Conservation (phyloP, 1,140 invertebrate species). For the Scaptomyza pallida region DNA sequence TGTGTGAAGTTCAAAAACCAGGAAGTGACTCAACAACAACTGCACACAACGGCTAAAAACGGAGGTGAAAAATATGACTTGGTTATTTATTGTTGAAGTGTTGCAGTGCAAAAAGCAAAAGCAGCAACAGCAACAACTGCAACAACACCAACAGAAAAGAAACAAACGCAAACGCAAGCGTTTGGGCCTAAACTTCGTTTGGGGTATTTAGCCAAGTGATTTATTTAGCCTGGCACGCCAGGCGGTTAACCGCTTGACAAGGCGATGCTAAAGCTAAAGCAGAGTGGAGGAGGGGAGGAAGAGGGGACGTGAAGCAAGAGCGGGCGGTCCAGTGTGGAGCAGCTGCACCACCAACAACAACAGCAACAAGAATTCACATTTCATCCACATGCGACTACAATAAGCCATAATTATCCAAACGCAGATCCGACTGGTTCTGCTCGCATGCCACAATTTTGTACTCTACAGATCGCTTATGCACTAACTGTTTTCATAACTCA, state of each 20-base stretch:
- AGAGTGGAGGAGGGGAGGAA: neutral
- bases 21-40: conserved; percentile 78
- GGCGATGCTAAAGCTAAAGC: conserved; percentile 1
- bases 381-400: conserved; percentile 51
- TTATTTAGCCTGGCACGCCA: conserved; percentile 71
- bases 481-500: conserved; percentile 34
- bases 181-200: conserved; percentile 73
- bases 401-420: conserved; percentile 80
- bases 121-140: conserved; percentile 17
- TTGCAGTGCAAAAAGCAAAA: conserved; percentile 71
- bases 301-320: neutral
- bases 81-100: conserved; percentile 82
- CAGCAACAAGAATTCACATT: conserved; percentile 18
- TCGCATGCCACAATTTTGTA: conserved; percentile 24
- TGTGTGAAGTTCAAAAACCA: conserved; percentile 72
- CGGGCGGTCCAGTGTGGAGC: conserved; percentile 17
- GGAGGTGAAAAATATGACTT: conserved; percentile 81
- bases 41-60: conserved; percentile 58
- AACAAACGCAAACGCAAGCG: conserved; percentile 43
- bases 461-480: conserved; percentile 11
- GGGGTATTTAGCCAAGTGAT: conserved; percentile 78
- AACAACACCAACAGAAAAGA: conserved; percentile 7
- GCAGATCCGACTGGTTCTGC: conserved; percentile 59
- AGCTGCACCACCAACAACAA: conserved; percentile 30
- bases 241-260: conserved; percentile 55